Percentiles rank a stretch among this genome's conserved stretches.
Conservation (phyloP, 2,113 vertebrate genomes). For the Laterallus jamaicensis region DNA sequence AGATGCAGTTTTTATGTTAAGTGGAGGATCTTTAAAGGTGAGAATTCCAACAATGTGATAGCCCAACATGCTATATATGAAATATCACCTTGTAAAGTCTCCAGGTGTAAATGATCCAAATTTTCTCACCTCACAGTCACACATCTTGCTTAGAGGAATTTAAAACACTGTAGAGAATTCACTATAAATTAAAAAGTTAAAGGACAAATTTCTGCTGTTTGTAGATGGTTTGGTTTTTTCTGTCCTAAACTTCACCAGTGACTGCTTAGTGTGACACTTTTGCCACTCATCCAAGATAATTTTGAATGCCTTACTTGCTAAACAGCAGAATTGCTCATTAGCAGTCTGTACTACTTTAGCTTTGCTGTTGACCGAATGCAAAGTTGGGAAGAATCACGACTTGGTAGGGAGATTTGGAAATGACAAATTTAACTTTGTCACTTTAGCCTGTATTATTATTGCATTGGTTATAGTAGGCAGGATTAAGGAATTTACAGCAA, state of each 20-base stretch:
- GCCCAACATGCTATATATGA: fast-evolving
- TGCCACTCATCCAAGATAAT: not conserved
- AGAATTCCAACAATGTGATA: not conserved
- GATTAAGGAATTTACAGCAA: not conserved
- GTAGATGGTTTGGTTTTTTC: not conserved
- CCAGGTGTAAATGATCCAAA: not conserved
- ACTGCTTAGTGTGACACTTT: not conserved
- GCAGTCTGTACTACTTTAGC: not conserved
- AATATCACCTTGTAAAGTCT: not conserved
- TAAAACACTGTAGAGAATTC: not conserved
- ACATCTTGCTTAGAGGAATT: not conserved
- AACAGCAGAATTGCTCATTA: not conserved
- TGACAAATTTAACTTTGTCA: not conserved
- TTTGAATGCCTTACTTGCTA: not conserved
- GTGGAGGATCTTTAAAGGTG: not conserved
- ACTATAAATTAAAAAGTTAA: not conserved
- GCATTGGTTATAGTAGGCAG: not conserved
- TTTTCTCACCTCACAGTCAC: not conserved
- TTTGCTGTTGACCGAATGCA: not conserved
- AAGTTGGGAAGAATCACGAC: not conserved
- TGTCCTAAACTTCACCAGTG: not conserved
- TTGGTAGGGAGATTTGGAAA: not conserved
- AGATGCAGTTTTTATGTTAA: not conserved
- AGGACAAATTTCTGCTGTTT: not conserved
- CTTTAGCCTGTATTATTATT: not conserved